These are phyloP conservation scores for Coregonus suidteri DNA, from an alignment of 2,797 vertebrate genomes.

Conservation along the genomic window DNA sequence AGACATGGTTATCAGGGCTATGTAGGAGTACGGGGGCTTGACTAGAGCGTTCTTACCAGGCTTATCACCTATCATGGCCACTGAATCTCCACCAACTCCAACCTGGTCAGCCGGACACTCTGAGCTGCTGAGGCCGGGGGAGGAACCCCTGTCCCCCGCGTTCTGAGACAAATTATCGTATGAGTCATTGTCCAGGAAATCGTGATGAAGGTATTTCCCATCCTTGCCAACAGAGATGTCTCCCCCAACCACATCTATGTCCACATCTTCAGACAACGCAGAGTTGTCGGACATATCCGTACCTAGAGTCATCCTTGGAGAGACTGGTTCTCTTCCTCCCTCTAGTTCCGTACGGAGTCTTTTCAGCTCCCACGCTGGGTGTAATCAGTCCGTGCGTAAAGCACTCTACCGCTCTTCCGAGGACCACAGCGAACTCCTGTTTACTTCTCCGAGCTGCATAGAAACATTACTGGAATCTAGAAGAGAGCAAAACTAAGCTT, in stretches of 20 bases:
- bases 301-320: constrained; percentile 84
- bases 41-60: constrained; percentile 86
- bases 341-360: constrained; percentile 64
- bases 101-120: constrained; percentile 75
- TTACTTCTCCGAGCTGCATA: constrained; percentile 56
- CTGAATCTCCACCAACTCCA: constrained; percentile 64
- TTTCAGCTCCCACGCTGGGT: constrained; percentile 50
- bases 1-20: constrained; percentile 95
- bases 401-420: constrained; percentile 42
- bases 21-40: constrained; percentile 94
- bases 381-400: constrained; percentile 29
- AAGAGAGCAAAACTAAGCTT: constrained; percentile 49
- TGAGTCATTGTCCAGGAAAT: constrained; percentile 83
- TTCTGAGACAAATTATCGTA: constrained; percentile 83
- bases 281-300: constrained; percentile 88
- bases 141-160: constrained; percentile 69
- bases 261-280: constrained; percentile 91
- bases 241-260: constrained; percentile 96
- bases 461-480: constrained; percentile 61
- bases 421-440: constrained; percentile 49
- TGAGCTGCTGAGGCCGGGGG: constrained; percentile 76
- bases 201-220: constrained; percentile 80
- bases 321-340: constrained; percentile 55
- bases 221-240: constrained; percentile 81
- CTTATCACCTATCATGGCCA: constrained; percentile 69